Evolutionary conservation across 2,113 vertebrate species (phyloP), one percentile per base, ranked within the genome.

Genomic region (Xenus cinereus): DNA sequence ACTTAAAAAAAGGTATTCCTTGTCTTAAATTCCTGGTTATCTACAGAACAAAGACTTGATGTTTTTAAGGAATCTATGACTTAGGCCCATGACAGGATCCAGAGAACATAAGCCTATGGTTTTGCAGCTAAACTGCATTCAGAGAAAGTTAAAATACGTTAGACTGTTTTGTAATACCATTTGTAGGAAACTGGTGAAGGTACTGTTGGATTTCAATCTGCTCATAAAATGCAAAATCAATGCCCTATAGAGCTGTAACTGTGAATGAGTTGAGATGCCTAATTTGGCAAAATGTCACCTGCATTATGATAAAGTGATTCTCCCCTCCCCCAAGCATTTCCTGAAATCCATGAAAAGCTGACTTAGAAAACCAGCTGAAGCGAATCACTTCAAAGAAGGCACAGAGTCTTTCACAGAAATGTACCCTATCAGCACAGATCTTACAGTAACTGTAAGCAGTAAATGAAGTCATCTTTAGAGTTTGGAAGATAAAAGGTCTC

Each of bases 261-360:
- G 37, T 53, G 79, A 88, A 80, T 79, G 69, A 84, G 35, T 12
- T 53, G 69, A 77, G 64, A 87, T 84, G 39, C 26, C 57, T 33
- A 26, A 39, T 84, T 75, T 92, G 66, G 69, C 73, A 84, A 84
- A 95, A 60, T 30, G 24, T 89, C 77, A 93, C 81, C 91, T 85
- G 77, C 45, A 69, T 82, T 46, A 89, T 79, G 33, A 87, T 41
- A 60, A 67, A 94, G 57, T 30, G 48, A 45, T 79, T 94, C 67
- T 87, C 35, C 59, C 46, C 51, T 87, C 59, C 62, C 73, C 46
- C 50, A 23, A 32, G 74, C 81, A 73, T 69, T 95, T 95, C 87
- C 86, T 96, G 94, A 95, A 84, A 92, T 97, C 89, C 93, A 62
- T 95, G 92, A 95, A 95, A 95, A 97, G 67, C 50, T 87, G 89